Evolutionary conservation across 2,888 invertebrate species (phyloP), one percentile per base, ranked within the genome.

Genomic region (Melieria picta): DNA sequence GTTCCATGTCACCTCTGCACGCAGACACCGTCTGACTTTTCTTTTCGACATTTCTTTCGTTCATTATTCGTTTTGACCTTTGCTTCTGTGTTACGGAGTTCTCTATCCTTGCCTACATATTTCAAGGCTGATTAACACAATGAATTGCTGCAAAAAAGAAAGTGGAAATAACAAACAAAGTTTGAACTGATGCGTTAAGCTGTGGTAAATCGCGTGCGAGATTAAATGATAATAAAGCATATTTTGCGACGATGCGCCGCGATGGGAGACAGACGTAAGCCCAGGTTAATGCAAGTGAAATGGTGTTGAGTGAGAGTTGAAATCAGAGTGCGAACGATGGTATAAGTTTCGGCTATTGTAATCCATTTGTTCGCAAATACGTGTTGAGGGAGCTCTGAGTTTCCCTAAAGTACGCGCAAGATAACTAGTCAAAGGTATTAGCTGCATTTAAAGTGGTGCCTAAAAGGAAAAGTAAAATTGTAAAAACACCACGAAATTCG

Each of bases 51-150:
- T 30, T 30, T 30, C 30, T 30, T 30, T 30, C 30, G 30, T 30
- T 30, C 30, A 30, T 30, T 1, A 2, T 30, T 30, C 30, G 30
- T 30, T 55, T 66, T 16, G 11, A 13, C 47, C n/a, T 13, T 13
- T 58, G 6, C 52, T n/a, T 64, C 50, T 64, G n/a, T 16, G 5
- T 30, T 48, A 6, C 43, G 48, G 5, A 11, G 9, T 46, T n/a
- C 55, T 62, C 42, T 48, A 4, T n/a, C 11, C 43, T 67, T 61
- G 5, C 63, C 11, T 63, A 46, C 42, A 65, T n/a, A 55, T n/a
- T 16, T 69, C n/a, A 13, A 47, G 62, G 69, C 69, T 69, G 68
- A 68, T 68, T 61, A 68, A 68, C 62, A 68, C 61, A 68, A 55
- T 50, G 60, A 52, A 42, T 16, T 46, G 62, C n/a, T 45, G 52